phyloP scores from a whole-genome alignment of 2,888 invertebrate genomes.

The Tenthredo distinguenda region DNA sequence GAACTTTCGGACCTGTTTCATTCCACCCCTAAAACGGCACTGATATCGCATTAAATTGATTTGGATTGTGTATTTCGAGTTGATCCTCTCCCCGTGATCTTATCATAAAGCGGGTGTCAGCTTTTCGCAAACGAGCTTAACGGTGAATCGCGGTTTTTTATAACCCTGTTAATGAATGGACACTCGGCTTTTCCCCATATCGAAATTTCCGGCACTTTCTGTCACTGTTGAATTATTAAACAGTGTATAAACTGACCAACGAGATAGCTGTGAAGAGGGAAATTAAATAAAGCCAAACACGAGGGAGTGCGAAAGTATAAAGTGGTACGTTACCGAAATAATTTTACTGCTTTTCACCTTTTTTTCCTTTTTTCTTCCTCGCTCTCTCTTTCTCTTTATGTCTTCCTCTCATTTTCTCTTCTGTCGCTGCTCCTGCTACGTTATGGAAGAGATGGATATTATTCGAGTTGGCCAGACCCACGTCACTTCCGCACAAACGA shows the following conservation, averaged over 20 bases:
- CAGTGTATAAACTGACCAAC: not conserved
- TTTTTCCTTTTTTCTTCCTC: not conserved
- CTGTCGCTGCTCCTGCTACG: not conserved
- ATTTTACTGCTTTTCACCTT: not conserved
- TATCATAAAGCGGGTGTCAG: not conserved
- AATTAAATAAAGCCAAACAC: conserved; percentile 14
- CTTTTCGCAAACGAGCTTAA: not conserved
- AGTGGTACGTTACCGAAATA: conserved; percentile 10
- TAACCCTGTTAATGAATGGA: not conserved
- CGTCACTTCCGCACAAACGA: conserved; percentile 13
- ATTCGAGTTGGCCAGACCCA: conserved; percentile 19
- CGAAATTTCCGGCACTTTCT: not conserved
- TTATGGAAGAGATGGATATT: conserved; percentile 9
- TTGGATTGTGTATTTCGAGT: not conserved
- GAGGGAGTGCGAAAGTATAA: not conserved
- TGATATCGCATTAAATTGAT: not conserved
- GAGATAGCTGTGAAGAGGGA: not conserved
- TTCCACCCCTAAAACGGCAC: too few species aligned
- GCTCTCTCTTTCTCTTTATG: too few species aligned
- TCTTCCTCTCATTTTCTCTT: not conserved
- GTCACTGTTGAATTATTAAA: conserved; percentile 5
- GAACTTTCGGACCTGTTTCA: too few species aligned
- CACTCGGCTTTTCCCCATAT: conserved; percentile 2
- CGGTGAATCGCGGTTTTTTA: not conserved
- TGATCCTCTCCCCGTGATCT: not conserved